Percentiles rank a stretch among this genome's conserved stretches.
Evolutionary conservation across 2,797 vertebrate genomes (phyloP).

Genomic region (Echiichthys vipera): DNA sequence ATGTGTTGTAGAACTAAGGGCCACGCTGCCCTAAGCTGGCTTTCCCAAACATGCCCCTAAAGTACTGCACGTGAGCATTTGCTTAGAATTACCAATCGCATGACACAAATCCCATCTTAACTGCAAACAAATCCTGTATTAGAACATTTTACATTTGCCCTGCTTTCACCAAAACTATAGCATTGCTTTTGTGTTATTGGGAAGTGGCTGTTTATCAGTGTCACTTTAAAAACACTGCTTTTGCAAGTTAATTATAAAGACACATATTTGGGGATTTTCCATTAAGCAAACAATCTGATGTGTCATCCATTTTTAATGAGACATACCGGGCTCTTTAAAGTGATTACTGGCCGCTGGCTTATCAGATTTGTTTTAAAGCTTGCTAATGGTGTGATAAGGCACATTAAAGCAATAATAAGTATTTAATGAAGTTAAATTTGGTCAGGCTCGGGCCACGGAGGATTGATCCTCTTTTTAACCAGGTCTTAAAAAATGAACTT

Average conservation of each 20-base stretch:
- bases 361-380: conserved; percentile 74
- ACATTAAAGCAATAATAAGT: conserved; percentile 76
- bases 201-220: conserved; percentile 3
- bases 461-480: conserved; percentile 58
- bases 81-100: conserved; percentile 63
- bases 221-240: conserved; percentile 6
- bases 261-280: conserved; percentile 27
- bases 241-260: conserved; percentile 9
- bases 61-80: conserved; percentile 56
- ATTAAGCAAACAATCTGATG: conserved; percentile 35
- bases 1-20: conserved; percentile 28
- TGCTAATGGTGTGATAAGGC: conserved; percentile 74
- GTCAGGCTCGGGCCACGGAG: conserved; percentile 25
- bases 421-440: conserved; percentile 74
- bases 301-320: conserved; percentile 68
- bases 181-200: neutral
- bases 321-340: conserved; percentile 58
- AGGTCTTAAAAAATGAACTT: conserved; percentile 47
- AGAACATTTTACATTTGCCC: conserved; percentile 14
- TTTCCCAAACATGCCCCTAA: conserved; percentile 53
- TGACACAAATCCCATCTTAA: conserved; percentile 68
- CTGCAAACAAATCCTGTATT: conserved; percentile 29
- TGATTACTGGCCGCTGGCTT: conserved; percentile 69
- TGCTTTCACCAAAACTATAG: conserved; percentile 15
- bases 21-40: conserved; percentile 60